These are phyloP conservation scores for Eublepharis macularius DNA, from an alignment of 2,113 vertebrate genomes.

Conservation along the genomic window DNA sequence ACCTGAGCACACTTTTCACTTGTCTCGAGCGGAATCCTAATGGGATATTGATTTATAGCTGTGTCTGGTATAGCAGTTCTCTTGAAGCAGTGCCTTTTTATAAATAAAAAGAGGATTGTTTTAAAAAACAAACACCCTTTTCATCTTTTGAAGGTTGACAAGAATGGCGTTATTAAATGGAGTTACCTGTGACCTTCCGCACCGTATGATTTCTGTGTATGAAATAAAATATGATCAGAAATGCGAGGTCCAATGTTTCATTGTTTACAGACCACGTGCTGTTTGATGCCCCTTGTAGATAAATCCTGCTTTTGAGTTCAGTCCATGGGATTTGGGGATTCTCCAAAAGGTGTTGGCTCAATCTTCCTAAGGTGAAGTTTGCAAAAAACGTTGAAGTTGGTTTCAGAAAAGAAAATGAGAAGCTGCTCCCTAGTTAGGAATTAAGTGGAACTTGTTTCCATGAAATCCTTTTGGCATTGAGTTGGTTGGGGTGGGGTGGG, in stretches of 20 bases:
- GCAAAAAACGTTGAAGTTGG: too few relatives aligned
- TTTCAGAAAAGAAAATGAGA: neutral
- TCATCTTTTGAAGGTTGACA: slow-evolving; percentile 29
- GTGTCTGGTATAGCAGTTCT: slow-evolving; percentile 26
- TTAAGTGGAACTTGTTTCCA: neutral
- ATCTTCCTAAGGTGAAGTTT: neutral
- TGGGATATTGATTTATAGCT: slow-evolving; percentile 37
- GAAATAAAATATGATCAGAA: slow-evolving; percentile 37
- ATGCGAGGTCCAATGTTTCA: neutral
- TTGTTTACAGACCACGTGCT: neutral
- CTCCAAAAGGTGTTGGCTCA: neutral
- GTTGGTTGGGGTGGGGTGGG: too few relatives aligned
- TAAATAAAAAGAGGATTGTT: neutral
- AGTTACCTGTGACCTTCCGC: slow-evolving; percentile 19
- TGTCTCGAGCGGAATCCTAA: slow-evolving; percentile 11
- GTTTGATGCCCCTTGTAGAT: neutral
- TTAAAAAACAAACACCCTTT: neutral
- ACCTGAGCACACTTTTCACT: neutral
- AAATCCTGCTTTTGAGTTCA: too few relatives aligned
- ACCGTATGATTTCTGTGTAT: slow-evolving; percentile 19
- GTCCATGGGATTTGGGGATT: neutral
- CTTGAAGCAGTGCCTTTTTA: slow-evolving; percentile 16
- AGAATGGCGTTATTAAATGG: slow-evolving; percentile 23
- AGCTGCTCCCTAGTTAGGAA: neutral
- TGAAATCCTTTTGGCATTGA: too few relatives aligned